A percentile compares a stretch with the other conserved stretches of the same genome.
Conservation (phyloP, 1,140 invertebrate genomes). For the Microplitis mediator region DNA sequence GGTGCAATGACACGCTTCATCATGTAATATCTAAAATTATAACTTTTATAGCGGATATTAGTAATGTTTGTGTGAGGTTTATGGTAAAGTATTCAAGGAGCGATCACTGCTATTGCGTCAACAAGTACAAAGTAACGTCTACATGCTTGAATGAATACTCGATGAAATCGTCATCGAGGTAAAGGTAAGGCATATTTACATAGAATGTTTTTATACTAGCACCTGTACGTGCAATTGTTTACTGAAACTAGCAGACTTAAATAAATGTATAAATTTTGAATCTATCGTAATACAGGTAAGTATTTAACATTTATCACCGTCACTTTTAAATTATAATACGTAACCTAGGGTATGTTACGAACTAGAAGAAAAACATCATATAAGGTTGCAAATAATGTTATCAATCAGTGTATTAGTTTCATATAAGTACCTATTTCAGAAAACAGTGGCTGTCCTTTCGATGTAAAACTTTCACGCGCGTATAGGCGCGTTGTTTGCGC, state of each 20-base stretch:
- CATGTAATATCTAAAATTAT: not conserved
- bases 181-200: slow-evolving; percentile 2
- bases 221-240: not conserved
- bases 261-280: slow-evolving; percentile 10
- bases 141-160: slow-evolving; percentile 2
- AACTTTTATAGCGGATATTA: not conserved
- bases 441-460: slow-evolving; percentile 5
- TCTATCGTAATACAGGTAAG: not conserved
- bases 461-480: slow-evolving; percentile 27
- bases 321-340: not conserved
- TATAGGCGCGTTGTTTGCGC: slow-evolving; percentile 13
- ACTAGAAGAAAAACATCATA: not conserved
- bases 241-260: not conserved
- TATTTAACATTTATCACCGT: not conserved
- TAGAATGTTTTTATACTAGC: not conserved
- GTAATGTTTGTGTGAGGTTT: not conserved
- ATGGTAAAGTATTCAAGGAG: slow-evolving; percentile 7
- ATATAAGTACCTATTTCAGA: slow-evolving; percentile 25
- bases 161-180: slow-evolving; percentile 5
- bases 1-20: not conserved
- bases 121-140: not conserved
- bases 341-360: not conserved
- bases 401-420: slow-evolving; percentile 16
- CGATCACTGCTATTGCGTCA: slow-evolving; percentile 16
- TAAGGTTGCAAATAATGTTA: slow-evolving; percentile 3